Evolutionary conservation across 2,113 vertebrate species (phyloP), one percentile per base, ranked within the genome.

Genomic region (Candoia aspera): DNA sequence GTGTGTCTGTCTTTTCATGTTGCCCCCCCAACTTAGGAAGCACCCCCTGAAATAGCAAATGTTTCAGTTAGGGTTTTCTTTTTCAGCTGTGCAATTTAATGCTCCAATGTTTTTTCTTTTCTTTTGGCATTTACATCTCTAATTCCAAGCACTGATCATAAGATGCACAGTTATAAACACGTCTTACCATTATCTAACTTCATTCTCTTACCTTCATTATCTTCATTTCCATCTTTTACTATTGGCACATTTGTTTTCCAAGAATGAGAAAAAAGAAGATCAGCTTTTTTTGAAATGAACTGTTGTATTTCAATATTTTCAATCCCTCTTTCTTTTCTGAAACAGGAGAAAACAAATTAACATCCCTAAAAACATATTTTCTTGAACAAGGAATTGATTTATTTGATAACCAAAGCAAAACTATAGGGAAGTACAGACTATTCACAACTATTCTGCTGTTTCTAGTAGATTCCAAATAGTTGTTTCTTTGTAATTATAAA

Each of bases 231-330:
- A 57, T 98, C 98, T 0, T 96, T 93, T 62, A 97, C 96, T 83
- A 79, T 96, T n/a, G 84, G 97, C 88, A 91, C 93, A 87, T 96
- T 95, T 0, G 98, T 98, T 29, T 98, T 99, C 99, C 99, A 99
- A 2, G 98, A 95, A 46, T 98, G 97, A 3, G 98, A 97, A 94
- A 99, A 99, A 0, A 99, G 97, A 21, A 99, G 97, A 93, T 99
- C 99, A 0, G 99, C 99, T 92, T 99, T 99, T 92, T 98, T 98
- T 60, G 99, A 98, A 84, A 99, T 99, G 91, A 99, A 99, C 84
- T 99, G 99, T 94, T 99, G 98, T 89, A 99, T 98, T 89, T 99
- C 98, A 62, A 96, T 95, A 92, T 97, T 98, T 42, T 96, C 90
- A 88, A 96, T 91, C 59, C 95, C 94, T 86, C 95, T 97, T 93